These are phyloP conservation scores for Trissonchulus sp. DNA, from an alignment of 2,888 invertebrate genomes.

Conservation along the genomic window DNA sequence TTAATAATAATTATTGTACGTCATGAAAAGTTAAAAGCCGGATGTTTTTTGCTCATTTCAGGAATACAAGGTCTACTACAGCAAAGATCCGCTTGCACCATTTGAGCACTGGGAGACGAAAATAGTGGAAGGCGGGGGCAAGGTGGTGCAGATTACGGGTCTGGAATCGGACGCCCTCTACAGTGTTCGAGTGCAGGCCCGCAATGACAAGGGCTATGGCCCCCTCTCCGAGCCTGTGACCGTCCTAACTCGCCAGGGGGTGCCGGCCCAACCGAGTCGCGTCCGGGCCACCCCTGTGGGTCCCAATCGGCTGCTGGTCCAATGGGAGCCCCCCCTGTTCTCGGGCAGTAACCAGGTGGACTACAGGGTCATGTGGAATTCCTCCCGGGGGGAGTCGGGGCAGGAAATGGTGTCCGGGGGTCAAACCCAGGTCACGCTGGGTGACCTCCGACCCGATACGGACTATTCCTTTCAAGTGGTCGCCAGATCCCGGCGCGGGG, in stretches of 20 bases:
- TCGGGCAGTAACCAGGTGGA: slow-evolving; percentile 63
- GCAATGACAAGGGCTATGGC: slow-evolving; percentile 87
- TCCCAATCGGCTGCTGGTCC: slow-evolving; percentile 80
- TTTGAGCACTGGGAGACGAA: slow-evolving; percentile 86
- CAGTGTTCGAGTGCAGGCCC: slow-evolving; percentile 85
- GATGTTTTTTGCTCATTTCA: slow-evolving; percentile 57
- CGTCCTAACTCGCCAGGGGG: slow-evolving; percentile 92
- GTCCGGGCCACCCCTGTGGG: slow-evolving; percentile 77
- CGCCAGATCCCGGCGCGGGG: slow-evolving; percentile 82
- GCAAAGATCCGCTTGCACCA: slow-evolving; percentile 51
- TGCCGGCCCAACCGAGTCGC: slow-evolving; percentile 89
- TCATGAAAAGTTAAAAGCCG: too few species aligned
- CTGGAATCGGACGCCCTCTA: slow-evolving; percentile 85
- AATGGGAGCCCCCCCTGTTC: slow-evolving; percentile 81
- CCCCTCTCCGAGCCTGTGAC: slow-evolving; percentile 93
- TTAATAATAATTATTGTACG: too few species aligned
- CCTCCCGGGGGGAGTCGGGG: background rate
- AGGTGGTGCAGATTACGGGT: slow-evolving; percentile 83
- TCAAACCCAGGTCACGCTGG: slow-evolving; percentile 65
- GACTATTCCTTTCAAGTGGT: slow-evolving; percentile 94
- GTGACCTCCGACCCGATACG: slow-evolving; percentile 87
- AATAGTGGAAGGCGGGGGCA: slow-evolving; percentile 86
- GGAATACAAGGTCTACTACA: slow-evolving; percentile 94
- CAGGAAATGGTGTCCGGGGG: background rate
- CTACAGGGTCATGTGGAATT: background rate